Percentiles rank a stretch among this genome's conserved stretches.
These are phyloP conservation scores for Acinonyx jubatus DNA, from an alignment of 2,113 vertebrate species.

Conservation along the genomic window DNA sequence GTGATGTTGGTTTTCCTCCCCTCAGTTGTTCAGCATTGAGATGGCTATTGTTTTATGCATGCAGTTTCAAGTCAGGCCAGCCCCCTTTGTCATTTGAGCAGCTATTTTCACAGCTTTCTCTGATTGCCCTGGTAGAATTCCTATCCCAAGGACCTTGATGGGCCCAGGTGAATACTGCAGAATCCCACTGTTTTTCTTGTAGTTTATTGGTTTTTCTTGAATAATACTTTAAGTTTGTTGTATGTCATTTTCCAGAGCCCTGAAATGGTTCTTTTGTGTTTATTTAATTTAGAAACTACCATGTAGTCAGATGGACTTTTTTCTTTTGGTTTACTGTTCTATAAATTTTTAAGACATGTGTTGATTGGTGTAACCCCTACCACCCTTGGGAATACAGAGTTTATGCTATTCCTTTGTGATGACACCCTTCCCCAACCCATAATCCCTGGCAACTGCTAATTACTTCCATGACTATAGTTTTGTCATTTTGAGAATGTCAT, in stretches of 20 bases:
- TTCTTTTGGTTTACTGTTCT: neutral
- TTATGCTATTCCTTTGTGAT: neutral
- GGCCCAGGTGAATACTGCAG: neutral
- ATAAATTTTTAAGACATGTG: neutral
- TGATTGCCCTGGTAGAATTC: neutral
- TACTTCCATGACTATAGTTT: neutral
- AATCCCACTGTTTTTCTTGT: neutral
- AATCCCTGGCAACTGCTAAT: neutral
- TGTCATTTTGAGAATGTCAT: neutral
- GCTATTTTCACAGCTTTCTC: neutral
- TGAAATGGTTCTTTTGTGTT: neutral
- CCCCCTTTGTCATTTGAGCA: neutral
- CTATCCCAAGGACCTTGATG: neutral
- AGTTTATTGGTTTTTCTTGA: neutral
- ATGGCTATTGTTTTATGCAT: neutral
- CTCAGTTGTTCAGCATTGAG: neutral
- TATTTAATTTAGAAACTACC: neutral
- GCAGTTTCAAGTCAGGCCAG: neutral
- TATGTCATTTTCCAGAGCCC: neutral
- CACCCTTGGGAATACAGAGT: neutral
- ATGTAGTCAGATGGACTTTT: neutral
- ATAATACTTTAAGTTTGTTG: neutral
- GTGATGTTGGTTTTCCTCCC: neutral
- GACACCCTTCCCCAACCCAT: neutral
- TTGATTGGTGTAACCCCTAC: neutral